phyloP scores from a whole-genome alignment of 2,888 invertebrate genomes.

The Aleiodes leptofemur region DNA sequence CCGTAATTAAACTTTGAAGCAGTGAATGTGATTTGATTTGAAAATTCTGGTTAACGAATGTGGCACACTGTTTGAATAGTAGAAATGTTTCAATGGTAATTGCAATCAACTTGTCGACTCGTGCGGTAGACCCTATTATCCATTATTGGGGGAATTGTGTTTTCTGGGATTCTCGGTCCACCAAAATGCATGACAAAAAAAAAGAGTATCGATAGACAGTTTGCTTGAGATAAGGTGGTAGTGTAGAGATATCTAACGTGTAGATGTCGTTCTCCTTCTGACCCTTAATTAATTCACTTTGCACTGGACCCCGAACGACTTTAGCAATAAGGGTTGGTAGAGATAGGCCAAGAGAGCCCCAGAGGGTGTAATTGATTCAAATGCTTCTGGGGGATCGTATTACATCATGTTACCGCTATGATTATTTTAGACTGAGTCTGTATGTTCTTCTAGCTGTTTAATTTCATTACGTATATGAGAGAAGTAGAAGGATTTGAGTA shows the following conservation, averaged over 20 bases:
- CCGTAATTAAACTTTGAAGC: too few species aligned
- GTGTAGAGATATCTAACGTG: slow-evolving; percentile 1
- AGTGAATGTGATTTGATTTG: too few species aligned
- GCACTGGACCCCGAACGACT: slow-evolving; percentile 58
- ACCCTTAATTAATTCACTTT: slow-evolving; percentile 72
- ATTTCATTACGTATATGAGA: too few species aligned
- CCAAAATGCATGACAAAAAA: slow-evolving; percentile 27
- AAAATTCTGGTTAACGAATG: too few species aligned
- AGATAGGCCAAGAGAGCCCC: slow-evolving; percentile 62
- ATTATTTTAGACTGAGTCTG: slow-evolving; percentile 22
- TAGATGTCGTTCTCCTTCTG: slow-evolving; percentile 51
- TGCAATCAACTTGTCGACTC: slow-evolving; percentile 46
- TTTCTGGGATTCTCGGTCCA: slow-evolving; percentile 40
- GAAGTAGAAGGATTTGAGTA: too few species aligned
- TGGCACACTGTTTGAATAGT: too few species aligned
- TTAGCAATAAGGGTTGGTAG: slow-evolving; percentile 63
- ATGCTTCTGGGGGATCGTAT: slow-evolving; percentile 62
- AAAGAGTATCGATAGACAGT: not conserved
- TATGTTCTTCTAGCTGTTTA: too few species aligned
- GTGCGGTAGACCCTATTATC: slow-evolving; percentile 49
- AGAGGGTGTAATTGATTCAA: slow-evolving; percentile 69
- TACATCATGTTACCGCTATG: slow-evolving; percentile 53
- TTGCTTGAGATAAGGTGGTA: not conserved
- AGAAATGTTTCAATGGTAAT: slow-evolving; percentile 37
- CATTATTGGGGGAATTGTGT: slow-evolving; percentile 13